These are phyloP conservation scores for Actinernus sp. DNA, from an alignment of 92 coral and sea anemone genomes.

Conservation along the genomic window DNA sequence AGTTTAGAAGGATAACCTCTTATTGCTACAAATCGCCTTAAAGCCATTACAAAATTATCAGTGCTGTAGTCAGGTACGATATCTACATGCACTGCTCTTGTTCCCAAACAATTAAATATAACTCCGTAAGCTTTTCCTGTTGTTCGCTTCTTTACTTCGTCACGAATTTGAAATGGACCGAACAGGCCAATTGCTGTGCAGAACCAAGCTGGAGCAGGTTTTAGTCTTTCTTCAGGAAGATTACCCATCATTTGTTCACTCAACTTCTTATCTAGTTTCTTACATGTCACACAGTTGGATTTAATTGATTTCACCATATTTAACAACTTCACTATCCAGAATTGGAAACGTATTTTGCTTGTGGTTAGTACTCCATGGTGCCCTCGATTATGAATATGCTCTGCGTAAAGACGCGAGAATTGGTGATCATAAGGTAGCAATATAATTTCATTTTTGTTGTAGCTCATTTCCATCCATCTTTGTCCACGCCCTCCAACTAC, in stretches of 20 bases:
- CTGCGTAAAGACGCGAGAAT: constrained; percentile 42
- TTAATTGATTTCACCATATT: constrained; percentile 34
- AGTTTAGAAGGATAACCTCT: too few species aligned
- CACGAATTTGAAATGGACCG: constrained; percentile 30
- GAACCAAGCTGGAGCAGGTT: constrained; percentile 40
- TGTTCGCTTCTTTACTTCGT: constrained; percentile 28
- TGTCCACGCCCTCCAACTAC: constrained; percentile 62
- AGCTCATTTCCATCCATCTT: constrained; percentile 61
- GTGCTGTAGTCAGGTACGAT: constrained; percentile 56
- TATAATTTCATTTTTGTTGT: constrained; percentile 47
- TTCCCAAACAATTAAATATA: constrained; percentile 26
- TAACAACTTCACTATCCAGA: constrained; percentile 45
- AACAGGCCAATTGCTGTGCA: constrained; percentile 31
- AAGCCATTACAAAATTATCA: constrained; percentile 50
- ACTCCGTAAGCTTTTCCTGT: constrained; percentile 35
- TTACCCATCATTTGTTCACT: constrained; percentile 28
- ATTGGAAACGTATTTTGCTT: constrained; percentile 56
- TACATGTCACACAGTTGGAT: constrained; percentile 19
- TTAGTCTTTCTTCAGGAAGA: too few species aligned
- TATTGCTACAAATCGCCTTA: constrained; percentile 54
- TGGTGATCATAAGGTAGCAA: constrained; percentile 58
- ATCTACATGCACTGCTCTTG: constrained; percentile 54
- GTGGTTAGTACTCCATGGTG: constrained; percentile 55
- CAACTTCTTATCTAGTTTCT: background rate
- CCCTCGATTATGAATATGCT: too few species aligned